Conservation (phyloP, 2,797 vertebrate genomes). For the Arctocebus calabarensis region DNA sequence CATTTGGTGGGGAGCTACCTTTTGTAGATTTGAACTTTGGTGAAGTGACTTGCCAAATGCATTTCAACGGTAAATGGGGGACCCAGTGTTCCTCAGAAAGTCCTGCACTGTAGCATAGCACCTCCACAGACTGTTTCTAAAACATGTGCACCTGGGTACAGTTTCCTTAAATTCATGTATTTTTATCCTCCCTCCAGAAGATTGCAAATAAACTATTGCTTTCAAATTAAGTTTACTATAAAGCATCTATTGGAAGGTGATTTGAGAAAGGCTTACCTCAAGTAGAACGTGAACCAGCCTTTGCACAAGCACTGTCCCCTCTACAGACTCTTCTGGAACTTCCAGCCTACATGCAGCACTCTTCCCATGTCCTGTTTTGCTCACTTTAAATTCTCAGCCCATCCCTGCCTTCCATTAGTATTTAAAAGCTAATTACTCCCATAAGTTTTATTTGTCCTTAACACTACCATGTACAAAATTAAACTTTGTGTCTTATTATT, state of each 20-base stretch:
- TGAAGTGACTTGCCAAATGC: background rate
- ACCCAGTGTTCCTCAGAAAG: background rate
- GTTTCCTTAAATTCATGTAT: constrained; percentile 12
- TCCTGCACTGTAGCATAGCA: background rate
- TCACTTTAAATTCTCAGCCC: constrained; percentile 8
- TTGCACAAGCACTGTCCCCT: background rate
- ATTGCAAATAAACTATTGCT: background rate
- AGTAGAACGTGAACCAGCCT: background rate
- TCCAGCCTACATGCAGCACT: background rate
- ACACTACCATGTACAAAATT: background rate
- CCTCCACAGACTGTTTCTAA: background rate
- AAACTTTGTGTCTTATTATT: background rate
- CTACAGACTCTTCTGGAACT: background rate
- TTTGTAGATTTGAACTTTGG: constrained; percentile 41
- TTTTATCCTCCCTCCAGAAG: background rate
- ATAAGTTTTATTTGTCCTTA: constrained; percentile 20
- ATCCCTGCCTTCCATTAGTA: constrained; percentile 1
- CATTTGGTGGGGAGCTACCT: background rate
- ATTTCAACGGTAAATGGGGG: background rate
- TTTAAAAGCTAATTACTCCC: constrained; percentile 28
- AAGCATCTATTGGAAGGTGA: background rate
- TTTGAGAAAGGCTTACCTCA: background rate
- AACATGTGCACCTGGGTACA: background rate
- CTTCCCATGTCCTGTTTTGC: background rate
- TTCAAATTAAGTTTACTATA: constrained; percentile 31